These are phyloP conservation scores for Eurypyga helias DNA, from an alignment of 2,113 vertebrate genomes.

Conservation along the genomic window DNA sequence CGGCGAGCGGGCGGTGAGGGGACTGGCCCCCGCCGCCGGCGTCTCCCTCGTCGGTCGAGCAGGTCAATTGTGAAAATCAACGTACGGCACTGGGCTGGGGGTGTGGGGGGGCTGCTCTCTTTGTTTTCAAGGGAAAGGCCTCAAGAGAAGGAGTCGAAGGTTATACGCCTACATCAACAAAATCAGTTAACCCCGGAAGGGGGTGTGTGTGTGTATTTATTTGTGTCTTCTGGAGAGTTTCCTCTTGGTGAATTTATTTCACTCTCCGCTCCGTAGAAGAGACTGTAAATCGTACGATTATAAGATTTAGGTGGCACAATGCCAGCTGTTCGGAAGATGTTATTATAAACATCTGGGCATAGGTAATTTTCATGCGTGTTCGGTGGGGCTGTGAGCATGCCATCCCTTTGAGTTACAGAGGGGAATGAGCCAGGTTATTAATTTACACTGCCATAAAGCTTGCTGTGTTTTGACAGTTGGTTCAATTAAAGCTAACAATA, in stretches of 20 bases:
- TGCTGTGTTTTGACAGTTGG: constrained; percentile 41
- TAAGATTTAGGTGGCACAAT: neutral
- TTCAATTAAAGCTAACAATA: constrained; percentile 28
- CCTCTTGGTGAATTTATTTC: neutral
- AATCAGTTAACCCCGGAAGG: neutral
- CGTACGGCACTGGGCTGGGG: neutral
- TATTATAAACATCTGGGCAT: neutral
- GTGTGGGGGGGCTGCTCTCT: neutral
- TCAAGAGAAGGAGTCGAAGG: neutral
- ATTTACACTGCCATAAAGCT: neutral
- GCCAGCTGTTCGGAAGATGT: neutral
- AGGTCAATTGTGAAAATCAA: neutral
- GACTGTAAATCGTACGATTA: neutral
- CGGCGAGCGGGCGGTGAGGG: neutral
- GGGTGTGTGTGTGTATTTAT: neutral
- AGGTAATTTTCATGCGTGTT: constrained; percentile 35
- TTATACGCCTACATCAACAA: neutral
- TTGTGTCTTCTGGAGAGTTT: constrained; percentile 13
- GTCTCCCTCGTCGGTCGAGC: neutral
- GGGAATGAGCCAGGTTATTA: neutral
- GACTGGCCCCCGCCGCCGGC: neutral
- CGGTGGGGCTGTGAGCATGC: neutral
- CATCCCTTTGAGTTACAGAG: neutral
- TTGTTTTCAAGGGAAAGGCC: constrained; percentile 47
- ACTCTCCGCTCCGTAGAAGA: neutral